Base-by-base conservation (phyloP, 2,888 invertebrate species). In the Pyrrhia umbra region DNA sequence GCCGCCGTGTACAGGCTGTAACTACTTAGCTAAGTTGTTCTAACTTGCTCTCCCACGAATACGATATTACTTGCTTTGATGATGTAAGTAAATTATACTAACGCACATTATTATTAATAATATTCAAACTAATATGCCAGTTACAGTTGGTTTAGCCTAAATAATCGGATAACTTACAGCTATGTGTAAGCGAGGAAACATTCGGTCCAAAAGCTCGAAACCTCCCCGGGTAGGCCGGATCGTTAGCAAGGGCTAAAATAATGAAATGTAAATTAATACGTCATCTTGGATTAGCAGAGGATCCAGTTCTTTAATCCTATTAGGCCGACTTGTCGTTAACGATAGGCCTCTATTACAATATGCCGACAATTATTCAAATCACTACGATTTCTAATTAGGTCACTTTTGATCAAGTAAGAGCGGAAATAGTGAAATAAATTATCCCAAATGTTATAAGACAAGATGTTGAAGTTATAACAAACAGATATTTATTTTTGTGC, bases 201-300 rank as follows among this genome's bases (percentile, higher is more conserved):
- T 68, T 76, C 52, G 60, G 59, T 59, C 54, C 51, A 34, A 68
- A 65, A 46, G 50, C 71, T 54, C 18, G 15, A 47, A 71, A 62
- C 73, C 68, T 66, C 67, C 66, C 58, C 73, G 67, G 68, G 42
- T 50, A 61, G 63, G 45, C 59, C 50, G 58, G 43, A 66, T 66
- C 64, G 66, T 77, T 65, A 63, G 50, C 55, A 68, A 81, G 69
- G 79, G 66, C 68, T 77, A 62, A 81, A 83, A 85, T 89, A 89
- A 88, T 88, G 82, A 86, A 86, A 89, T 88, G 89, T 85, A 89
- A 88, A 90, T 89, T 88, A 89, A 90, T 88, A 89, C 88, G 85
- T 87, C 87, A 86, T 87, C 86, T 85, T 80, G 84, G 87, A 88
- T 85, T 84, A 81, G 75, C 73, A 73, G 76, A 75, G 84, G 87